A percentile compares a stretch with the other conserved stretches of the same genome.
These are phyloP conservation scores for Danaus melanippus DNA, from an alignment of 1,140 invertebrate species.

Conservation along the genomic window DNA sequence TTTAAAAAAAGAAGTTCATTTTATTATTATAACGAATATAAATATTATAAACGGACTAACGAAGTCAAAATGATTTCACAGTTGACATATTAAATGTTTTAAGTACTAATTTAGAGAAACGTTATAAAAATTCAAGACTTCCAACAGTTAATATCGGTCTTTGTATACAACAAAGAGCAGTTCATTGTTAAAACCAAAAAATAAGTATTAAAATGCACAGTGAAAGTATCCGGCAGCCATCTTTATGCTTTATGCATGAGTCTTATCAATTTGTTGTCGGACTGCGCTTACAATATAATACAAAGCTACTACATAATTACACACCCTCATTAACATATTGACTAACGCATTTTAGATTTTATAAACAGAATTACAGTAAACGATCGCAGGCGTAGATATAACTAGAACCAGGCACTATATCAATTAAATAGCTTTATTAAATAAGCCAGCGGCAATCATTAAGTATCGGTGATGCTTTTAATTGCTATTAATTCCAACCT, in stretches of 20 bases:
- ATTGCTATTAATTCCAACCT: no score
- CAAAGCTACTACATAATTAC: conserved; percentile 46
- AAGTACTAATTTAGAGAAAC: no score
- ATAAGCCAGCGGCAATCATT: conserved; percentile 8
- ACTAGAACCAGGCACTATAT: conserved; percentile 16
- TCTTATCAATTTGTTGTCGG: conserved; percentile 55
- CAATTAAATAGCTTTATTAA: conserved; percentile 25
- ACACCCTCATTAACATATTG: conserved; percentile 21
- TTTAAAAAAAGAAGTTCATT: no score
- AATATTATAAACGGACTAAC: no score
- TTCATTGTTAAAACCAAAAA: no score
- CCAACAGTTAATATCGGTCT: no score
- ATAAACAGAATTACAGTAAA: conserved; percentile 20
- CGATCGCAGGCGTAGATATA: conserved; percentile 21
- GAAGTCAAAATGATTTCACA: no score
- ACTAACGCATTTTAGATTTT: conserved; percentile 22
- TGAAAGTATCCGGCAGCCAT: conserved; percentile 33
- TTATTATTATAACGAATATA: no score
- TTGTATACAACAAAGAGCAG: no score
- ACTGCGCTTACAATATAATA: conserved; percentile 50
- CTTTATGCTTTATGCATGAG: conserved; percentile 52
- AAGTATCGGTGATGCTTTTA: no score
- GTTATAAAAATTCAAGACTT: no score
- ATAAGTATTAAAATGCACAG: conserved; percentile 11
- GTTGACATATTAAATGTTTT: no score